A percentile compares a stretch with the other conserved stretches of the same genome.
phyloP scores from a whole-genome alignment of 2,113 vertebrate species.

The Oreochromis aureus region DNA sequence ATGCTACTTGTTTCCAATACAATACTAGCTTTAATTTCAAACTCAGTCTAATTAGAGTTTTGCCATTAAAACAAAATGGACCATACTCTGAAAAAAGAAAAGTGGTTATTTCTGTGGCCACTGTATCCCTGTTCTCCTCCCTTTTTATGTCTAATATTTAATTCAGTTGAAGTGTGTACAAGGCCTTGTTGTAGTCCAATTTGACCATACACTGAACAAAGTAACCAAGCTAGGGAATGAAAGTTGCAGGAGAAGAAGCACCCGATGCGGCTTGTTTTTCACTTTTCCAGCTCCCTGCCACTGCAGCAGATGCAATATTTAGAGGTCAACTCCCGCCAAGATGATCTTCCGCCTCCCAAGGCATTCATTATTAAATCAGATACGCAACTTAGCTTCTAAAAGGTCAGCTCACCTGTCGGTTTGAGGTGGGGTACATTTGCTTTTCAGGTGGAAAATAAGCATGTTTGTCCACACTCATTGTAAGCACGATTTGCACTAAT shows the following conservation, averaged over 20 bases:
- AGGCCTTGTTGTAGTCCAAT: background rate
- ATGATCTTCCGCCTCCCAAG: conserved; percentile 7
- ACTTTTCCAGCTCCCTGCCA: background rate
- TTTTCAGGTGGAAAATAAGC: conserved; percentile 31
- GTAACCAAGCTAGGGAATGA: background rate
- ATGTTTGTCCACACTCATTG: background rate
- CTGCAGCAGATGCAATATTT: conserved; percentile 50
- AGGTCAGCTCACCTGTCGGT: conserved; percentile 59
- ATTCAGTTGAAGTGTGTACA: background rate
- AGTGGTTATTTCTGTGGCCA: background rate
- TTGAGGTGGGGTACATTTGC: conserved; percentile 10
- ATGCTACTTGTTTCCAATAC: background rate
- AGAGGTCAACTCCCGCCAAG: conserved; percentile 29
- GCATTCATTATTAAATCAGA: conserved; percentile 60
- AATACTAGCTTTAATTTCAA: background rate
- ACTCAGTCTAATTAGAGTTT: background rate
- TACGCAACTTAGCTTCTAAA: conserved; percentile 48
- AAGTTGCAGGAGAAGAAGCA: background rate
- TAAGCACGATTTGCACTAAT: conserved; percentile 27
- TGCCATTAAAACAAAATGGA: background rate
- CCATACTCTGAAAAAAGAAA: background rate
- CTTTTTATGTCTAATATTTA: background rate
- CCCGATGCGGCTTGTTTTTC: background rate
- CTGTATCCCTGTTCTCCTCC: background rate
- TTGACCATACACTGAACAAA: background rate